phyloP scores from a whole-genome alignment of 2,797 vertebrate genomes.

The Lepidocolaptes lacrymiger region DNA sequence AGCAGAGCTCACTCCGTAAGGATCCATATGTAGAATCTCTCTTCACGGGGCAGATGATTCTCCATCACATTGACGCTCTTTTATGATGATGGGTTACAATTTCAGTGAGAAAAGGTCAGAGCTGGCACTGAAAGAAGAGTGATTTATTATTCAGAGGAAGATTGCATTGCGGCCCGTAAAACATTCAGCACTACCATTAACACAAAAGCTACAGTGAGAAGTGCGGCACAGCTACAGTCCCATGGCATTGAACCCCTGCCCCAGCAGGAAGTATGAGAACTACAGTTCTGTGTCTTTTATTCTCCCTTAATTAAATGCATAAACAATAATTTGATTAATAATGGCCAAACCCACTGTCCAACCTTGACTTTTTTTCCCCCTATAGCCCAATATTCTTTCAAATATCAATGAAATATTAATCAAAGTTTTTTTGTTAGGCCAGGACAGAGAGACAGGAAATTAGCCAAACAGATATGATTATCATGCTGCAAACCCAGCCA shows the following conservation, averaged over 20 bases:
- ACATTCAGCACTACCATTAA: background rate
- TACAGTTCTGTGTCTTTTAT: background rate
- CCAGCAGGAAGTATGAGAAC: background rate
- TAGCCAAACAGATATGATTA: background rate
- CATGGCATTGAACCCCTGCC: background rate
- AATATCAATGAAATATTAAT: background rate
- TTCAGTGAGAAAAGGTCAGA: constrained; percentile 41
- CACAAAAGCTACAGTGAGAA: background rate
- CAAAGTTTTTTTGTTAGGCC: background rate
- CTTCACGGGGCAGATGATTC: background rate
- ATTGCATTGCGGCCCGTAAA: background rate
- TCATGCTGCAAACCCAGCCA: background rate
- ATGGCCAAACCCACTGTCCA: background rate
- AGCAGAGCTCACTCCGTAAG: background rate
- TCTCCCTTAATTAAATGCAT: background rate
- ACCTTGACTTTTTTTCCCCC: background rate
- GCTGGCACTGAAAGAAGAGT: background rate
- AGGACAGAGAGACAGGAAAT: background rate
- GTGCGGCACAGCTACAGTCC: background rate
- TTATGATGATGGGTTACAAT: background rate
- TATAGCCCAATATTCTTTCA: background rate
- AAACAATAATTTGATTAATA: background rate
- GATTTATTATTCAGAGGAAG: constrained; percentile 4
- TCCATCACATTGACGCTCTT: background rate
- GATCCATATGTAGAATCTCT: background rate